Evolutionary conservation across 2,797 vertebrate genomes (phyloP).

Genomic region (Austrolebias charrua): DNA sequence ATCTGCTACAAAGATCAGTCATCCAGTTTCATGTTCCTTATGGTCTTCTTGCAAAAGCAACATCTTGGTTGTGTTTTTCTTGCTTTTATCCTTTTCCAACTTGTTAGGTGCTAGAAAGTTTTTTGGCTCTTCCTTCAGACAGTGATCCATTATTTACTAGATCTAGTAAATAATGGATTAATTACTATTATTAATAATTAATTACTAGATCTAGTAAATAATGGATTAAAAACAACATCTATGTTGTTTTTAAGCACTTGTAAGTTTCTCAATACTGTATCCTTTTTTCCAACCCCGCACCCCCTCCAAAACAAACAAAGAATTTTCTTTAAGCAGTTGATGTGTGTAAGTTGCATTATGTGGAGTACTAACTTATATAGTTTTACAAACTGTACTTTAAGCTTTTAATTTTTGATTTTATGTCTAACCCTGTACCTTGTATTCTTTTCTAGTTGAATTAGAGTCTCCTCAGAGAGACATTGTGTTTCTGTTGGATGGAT

Average conservation of each 20-base stretch:
- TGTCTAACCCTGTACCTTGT: slow-evolving; percentile 40
- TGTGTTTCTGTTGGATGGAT: slow-evolving; percentile 79
- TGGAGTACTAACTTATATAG: neutral
- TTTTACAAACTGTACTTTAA: neutral
- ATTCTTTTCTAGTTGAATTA: slow-evolving; percentile 74
- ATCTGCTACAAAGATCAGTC: slow-evolving; percentile 37
- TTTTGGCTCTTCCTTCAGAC: slow-evolving; percentile 71
- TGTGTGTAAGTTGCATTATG: neutral
- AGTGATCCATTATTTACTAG: slow-evolving; percentile 64
- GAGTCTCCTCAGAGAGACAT: slow-evolving; percentile 74
- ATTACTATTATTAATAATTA: too few species aligned
- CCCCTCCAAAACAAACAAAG: neutral
- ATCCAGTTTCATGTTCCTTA: slow-evolving; percentile 63
- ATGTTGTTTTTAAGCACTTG: neutral
- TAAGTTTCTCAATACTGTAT: slow-evolving; percentile 8
- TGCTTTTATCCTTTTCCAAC: slow-evolving; percentile 34
- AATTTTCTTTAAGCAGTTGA: neutral
- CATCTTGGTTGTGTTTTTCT: slow-evolving; percentile 35
- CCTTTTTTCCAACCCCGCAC: slow-evolving; percentile 10
- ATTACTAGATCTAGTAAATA: too few species aligned
- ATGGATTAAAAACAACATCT: too few species aligned
- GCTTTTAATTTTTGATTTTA: slow-evolving; percentile 6
- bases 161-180: too few species aligned
- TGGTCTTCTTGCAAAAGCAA: slow-evolving; percentile 30
- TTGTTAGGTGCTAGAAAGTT: slow-evolving; percentile 30